Base-by-base conservation (phyloP, 2,113 vertebrate species). In the Balaeniceps rex region DNA sequence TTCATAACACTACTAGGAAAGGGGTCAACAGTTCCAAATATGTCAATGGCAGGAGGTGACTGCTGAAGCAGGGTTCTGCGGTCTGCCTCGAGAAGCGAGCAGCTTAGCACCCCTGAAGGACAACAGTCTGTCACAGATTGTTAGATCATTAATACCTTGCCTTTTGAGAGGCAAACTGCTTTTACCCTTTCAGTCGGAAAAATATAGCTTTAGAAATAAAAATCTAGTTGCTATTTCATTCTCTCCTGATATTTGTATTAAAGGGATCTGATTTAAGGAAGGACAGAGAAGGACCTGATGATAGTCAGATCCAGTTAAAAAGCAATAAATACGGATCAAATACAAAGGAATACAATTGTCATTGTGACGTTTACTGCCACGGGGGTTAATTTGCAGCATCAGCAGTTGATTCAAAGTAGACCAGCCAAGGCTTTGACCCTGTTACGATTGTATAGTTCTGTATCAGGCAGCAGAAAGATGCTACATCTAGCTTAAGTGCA, bases 301-400 rank as follows among this genome's bases (percentile, higher is more conserved):
- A 66, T 42, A 65, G 46, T 36, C 42, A 58, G 54, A 47, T 70
- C 60, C 52, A 70, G 51, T 68, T 86, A 63, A 84, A 93, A 89
- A 91, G 60, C 69, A 95, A 60, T 89, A 87, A 36, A 36, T 66
- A 33, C 0, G 1, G 55, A 82, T 96, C 57, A 60, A 75, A 91
- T 84, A 26, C 38, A 91, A 89, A 83, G 71, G 80, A 96, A 90
- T 92, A 76, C 63, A 12, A 40, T 83, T 93, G 88, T 88, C 94
- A 75, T 49, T 89, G 88, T 96, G 89, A 68, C 1, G 1, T 55
- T 84, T 64, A 81, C 69, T 91, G 91, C 93, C 72, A 60, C 10
- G 6, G 91, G 87, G 69, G 23, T 91, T 92, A 63, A 79, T 90
- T 12, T 89, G 38, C 81, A 78, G 44, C 64, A 79, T 52, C 57